These are phyloP conservation scores for Oreochromis tanganicae DNA, from an alignment of 2,113 vertebrate species.

Conservation along the genomic window DNA sequence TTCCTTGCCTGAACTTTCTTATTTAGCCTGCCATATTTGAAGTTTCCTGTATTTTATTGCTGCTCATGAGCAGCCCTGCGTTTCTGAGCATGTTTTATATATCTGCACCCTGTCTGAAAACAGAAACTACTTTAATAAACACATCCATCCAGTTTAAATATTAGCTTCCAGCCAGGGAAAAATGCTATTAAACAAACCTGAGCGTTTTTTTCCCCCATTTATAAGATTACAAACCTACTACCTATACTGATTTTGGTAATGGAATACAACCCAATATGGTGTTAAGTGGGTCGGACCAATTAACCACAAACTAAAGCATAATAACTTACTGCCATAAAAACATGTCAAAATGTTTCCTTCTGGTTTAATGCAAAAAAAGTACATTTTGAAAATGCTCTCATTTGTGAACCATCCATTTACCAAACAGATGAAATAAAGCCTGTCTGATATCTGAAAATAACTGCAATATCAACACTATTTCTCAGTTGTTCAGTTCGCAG, in stretches of 20 bases:
- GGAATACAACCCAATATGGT: neutral
- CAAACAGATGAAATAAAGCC: neutral
- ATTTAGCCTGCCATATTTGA: neutral
- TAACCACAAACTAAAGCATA: neutral
- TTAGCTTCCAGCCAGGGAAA: neutral
- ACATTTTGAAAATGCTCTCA: neutral
- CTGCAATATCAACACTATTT: neutral
- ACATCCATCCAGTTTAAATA: neutral
- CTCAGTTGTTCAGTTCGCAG: neutral
- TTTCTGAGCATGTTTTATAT: neutral
- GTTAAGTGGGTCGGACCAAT: neutral
- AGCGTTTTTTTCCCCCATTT: fast-evolving
- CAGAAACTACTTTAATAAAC: neutral
- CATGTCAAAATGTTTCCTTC: neutral
- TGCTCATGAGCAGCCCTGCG: neutral
- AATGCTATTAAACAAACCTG: neutral
- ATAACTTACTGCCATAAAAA: neutral
- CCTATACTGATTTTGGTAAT: neutral
- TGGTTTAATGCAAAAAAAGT: neutral
- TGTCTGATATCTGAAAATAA: neutral
- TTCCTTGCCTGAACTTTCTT: neutral
- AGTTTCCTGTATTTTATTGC: neutral
- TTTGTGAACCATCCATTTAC: neutral
- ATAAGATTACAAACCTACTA: neutral
- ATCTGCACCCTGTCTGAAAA: neutral